phyloP scores from a whole-genome alignment of 2,888 invertebrate genomes.

The Leptarthrus brevirostris region DNA sequence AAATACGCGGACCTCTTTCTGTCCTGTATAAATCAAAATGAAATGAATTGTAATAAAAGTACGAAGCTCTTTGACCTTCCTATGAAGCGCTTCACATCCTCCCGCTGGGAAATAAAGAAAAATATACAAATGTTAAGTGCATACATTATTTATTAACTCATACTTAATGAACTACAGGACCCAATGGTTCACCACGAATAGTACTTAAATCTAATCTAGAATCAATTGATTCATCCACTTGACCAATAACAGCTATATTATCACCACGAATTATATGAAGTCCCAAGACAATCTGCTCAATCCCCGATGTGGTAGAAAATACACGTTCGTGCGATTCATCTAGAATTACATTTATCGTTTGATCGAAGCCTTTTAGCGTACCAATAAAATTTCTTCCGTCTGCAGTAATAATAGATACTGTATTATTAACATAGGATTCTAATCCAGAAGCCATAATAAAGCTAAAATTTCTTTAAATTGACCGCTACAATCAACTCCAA shows the following conservation, averaged over 20 bases:
- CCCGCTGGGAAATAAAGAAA: too few species aligned
- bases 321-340: conserved; percentile 99
- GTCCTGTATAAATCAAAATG: too few species aligned
- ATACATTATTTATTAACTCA: conserved; percentile 5
- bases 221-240: conserved; percentile 86
- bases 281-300: conserved; percentile 95
- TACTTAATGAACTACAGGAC: conserved; percentile 79
- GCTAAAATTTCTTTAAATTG: too few species aligned
- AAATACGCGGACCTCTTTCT: too few species aligned
- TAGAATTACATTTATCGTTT: conserved; percentile 97
- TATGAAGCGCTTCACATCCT: too few species aligned
- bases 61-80: too few species aligned
- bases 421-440: conserved; percentile 89
- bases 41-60: too few species aligned
- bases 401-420: conserved; percentile 94
- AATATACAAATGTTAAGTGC: too few species aligned
- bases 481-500: too few species aligned
- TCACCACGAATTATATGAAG: conserved; percentile 98
- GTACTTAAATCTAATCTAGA: conserved; percentile 82
- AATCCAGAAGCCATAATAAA: conserved; percentile 85
- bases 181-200: conserved; percentile 86
- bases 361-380: conserved; percentile 97
- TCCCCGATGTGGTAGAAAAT: conserved; percentile 91
- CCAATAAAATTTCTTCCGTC: conserved; percentile 98
- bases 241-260: conserved; percentile 92